phyloP scores from a whole-genome alignment of 2,888 invertebrate species.

The Synanthedon tipuliformis region DNA sequence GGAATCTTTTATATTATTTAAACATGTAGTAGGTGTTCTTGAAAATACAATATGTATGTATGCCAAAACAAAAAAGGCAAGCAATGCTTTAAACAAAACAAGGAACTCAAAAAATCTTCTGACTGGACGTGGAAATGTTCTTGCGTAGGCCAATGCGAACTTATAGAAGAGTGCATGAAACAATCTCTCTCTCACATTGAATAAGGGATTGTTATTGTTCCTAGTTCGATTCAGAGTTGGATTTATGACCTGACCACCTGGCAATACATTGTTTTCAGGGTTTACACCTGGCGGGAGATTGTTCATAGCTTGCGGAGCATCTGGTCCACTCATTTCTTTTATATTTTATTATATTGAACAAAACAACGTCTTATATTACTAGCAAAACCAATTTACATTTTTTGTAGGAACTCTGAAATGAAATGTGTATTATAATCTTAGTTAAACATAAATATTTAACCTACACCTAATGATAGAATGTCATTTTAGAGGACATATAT shows the following conservation, averaged over 20 bases:
- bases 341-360: neutral
- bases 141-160: slow-evolving; percentile 90
- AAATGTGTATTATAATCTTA: slow-evolving; percentile 13
- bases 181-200: slow-evolving; percentile 89
- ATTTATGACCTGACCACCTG: slow-evolving; percentile 68
- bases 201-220: slow-evolving; percentile 79
- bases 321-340: slow-evolving; percentile 40
- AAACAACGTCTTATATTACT: neutral
- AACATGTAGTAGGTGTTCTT: slow-evolving; percentile 91
- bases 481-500: slow-evolving; percentile 33
- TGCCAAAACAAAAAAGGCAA: slow-evolving; percentile 89
- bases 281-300: slow-evolving; percentile 62
- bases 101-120: slow-evolving; percentile 87
- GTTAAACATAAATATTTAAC: slow-evolving; percentile 16
- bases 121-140: slow-evolving; percentile 86
- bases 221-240: slow-evolving; percentile 62
- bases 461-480: slow-evolving; percentile 14
- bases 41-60: slow-evolving; percentile 97
- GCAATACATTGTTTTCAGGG: slow-evolving; percentile 62
- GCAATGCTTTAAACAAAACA: slow-evolving; percentile 79
- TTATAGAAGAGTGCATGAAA: slow-evolving; percentile 96
- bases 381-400: slow-evolving; percentile 22
- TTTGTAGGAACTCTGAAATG: slow-evolving; percentile 37
- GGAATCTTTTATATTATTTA: slow-evolving; percentile 85
- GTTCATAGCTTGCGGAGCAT: slow-evolving; percentile 45